Percentiles rank a stretch among this genome's conserved stretches.
Conservation (phyloP, 1,140 invertebrate genomes). For the Lethocerus indicus region DNA sequence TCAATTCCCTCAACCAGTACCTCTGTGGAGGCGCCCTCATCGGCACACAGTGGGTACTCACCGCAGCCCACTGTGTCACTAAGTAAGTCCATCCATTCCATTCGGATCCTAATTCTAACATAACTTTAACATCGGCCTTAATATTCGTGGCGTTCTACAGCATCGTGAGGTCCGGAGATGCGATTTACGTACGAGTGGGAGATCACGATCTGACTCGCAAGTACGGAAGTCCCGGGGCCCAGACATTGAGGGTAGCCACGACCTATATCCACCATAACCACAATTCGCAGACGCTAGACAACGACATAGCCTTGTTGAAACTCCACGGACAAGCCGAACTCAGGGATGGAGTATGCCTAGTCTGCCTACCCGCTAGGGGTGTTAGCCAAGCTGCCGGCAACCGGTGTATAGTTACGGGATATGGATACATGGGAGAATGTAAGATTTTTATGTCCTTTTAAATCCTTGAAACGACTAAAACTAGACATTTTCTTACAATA, state of each 20-base stretch:
- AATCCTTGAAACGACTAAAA: neutral
- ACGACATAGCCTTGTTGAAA: constrained; percentile 87
- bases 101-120: neutral
- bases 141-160: constrained; percentile 31
- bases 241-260: constrained; percentile 72
- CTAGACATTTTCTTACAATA: no score
- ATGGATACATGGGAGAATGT: constrained; percentile 90
- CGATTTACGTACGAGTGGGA: constrained; percentile 79
- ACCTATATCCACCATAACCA: constrained; percentile 95
- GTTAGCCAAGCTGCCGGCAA: constrained; percentile 73
- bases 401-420: constrained; percentile 80
- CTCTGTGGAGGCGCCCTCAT: constrained; percentile 91
- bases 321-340: constrained; percentile 79
- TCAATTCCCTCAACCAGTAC: constrained; percentile 86
- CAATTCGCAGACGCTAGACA: constrained; percentile 88
- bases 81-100: constrained; percentile 43
- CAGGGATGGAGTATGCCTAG: constrained; percentile 63
- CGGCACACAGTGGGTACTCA: constrained; percentile 86
- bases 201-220: constrained; percentile 81
- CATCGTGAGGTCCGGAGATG: constrained; percentile 76
- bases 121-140: neutral
- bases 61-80: constrained; percentile 88
- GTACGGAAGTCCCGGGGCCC: constrained; percentile 71
- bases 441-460: constrained; percentile 18
- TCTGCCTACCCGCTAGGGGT: constrained; percentile 74